phyloP scores from a whole-genome alignment of 2,797 vertebrate genomes.

The Chiroxiphia lanceolata region DNA sequence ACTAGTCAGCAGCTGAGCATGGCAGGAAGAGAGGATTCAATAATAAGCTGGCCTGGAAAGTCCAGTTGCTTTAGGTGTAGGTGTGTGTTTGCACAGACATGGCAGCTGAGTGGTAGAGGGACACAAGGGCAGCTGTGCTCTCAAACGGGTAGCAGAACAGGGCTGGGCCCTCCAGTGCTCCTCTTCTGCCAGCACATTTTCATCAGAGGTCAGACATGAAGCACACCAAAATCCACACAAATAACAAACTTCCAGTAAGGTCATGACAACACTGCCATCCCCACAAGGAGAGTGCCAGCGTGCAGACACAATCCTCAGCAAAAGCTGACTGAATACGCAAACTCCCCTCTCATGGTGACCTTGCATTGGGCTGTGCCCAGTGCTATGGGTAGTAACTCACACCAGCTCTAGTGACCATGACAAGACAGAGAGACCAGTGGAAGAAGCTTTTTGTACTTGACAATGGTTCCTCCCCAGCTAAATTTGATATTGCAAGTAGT shows the following conservation, averaged over 20 bases:
- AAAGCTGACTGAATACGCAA: background rate
- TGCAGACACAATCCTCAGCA: background rate
- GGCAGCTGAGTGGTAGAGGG: background rate
- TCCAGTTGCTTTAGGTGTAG: background rate
- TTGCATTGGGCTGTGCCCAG: background rate
- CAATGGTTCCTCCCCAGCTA: background rate
- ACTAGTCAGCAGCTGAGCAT: background rate
- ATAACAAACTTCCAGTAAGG: background rate
- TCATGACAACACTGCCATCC: rapidly evolving
- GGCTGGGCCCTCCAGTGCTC: background rate
- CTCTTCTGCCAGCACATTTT: background rate
- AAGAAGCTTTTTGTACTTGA: background rate
- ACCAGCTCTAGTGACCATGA: background rate
- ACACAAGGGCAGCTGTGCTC: background rate
- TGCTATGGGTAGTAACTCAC: background rate
- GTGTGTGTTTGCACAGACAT: background rate
- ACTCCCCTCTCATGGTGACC: background rate
- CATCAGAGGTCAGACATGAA: background rate
- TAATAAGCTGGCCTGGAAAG: background rate
- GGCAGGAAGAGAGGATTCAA: background rate
- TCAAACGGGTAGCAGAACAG: background rate
- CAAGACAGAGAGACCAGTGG: background rate
- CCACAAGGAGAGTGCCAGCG: rapidly evolving
- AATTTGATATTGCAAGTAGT: background rate
- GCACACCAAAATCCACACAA: background rate